These are phyloP conservation scores for Chymomyza fuscimana DNA, from an alignment of 2,888 invertebrate genomes.

Conservation along the genomic window DNA sequence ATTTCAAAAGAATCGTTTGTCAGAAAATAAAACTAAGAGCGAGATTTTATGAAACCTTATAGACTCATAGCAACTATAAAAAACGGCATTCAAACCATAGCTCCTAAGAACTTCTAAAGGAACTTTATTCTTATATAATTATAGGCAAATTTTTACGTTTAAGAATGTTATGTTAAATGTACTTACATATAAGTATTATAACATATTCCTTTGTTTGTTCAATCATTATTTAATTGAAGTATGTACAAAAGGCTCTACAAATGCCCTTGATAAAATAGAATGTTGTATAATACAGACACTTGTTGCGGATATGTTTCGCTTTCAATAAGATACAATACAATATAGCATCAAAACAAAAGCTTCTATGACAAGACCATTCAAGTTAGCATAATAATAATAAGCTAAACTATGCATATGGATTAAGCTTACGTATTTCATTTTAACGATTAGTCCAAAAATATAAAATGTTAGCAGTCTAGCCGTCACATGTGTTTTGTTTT, in stretches of 20 bases:
- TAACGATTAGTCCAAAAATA: not conserved
- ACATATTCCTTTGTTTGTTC: not conserved
- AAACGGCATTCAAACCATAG: too few species aligned
- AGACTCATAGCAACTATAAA: too few species aligned
- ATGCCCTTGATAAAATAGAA: slow-evolving; percentile 10
- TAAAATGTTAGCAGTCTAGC: too few species aligned
- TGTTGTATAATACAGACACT: not conserved
- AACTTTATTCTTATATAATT: too few species aligned
- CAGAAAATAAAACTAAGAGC: too few species aligned
- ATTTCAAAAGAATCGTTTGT: too few species aligned
- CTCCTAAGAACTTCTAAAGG: too few species aligned
- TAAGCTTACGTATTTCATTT: not conserved
- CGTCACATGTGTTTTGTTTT: not conserved
- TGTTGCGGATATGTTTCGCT: slow-evolving; percentile 9
- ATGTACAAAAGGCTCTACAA: slow-evolving; percentile 1
- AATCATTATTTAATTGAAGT: not conserved
- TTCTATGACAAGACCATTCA: not conserved
- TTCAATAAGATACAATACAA: not conserved
- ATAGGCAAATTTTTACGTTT: not conserved
- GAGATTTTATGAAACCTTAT: too few species aligned
- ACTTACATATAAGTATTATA: not conserved
- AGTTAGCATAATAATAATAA: not conserved
- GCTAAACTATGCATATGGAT: not conserved
- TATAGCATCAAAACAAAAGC: not conserved
- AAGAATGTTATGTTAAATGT: not conserved